These are phyloP conservation scores for Trissonchulus sp. DNA, from an alignment of 2,888 invertebrate genomes.

Conservation along the genomic window DNA sequence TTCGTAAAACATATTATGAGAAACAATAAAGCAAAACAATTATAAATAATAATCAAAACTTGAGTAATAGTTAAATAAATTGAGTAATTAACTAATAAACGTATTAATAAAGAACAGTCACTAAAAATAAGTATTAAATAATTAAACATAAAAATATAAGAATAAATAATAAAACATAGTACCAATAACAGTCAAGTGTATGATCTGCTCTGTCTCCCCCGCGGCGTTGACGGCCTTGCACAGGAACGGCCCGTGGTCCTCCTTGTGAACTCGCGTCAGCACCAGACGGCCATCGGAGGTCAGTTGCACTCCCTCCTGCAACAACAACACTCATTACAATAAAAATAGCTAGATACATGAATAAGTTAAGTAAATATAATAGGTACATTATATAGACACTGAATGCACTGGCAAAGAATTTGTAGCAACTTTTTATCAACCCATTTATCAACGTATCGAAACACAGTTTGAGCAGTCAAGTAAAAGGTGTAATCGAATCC, in stretches of 20 bases:
- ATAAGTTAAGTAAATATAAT: no score
- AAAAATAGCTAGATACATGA: no score
- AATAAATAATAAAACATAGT: constrained; percentile 31
- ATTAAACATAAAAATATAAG: neutral
- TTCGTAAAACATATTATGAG: neutral
- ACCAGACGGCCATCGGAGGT: constrained; percentile 40
- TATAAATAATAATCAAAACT: neutral
- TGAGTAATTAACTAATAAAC: constrained; percentile 6
- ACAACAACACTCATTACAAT: neutral
- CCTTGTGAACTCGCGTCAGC: constrained; percentile 38
- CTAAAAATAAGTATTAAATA: neutral
- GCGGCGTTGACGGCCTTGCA: constrained; percentile 62
- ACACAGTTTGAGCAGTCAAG: no score
- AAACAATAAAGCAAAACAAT: neutral
- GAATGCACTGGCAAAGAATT: no score
- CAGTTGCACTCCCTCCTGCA: constrained; percentile 27
- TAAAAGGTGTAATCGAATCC: no score
- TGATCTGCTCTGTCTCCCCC: constrained; percentile 59
- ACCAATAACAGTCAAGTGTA: constrained; percentile 60
- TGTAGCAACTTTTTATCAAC: no score
- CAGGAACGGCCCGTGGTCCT: constrained; percentile 59
- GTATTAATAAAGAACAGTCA: no score
- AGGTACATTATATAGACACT: no score
- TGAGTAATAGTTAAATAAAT: neutral
- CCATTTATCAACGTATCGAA: no score